Evolutionary conservation across 2,797 vertebrate genomes (phyloP).

Genomic region (Pantherophis alleghaniensis): DNA sequence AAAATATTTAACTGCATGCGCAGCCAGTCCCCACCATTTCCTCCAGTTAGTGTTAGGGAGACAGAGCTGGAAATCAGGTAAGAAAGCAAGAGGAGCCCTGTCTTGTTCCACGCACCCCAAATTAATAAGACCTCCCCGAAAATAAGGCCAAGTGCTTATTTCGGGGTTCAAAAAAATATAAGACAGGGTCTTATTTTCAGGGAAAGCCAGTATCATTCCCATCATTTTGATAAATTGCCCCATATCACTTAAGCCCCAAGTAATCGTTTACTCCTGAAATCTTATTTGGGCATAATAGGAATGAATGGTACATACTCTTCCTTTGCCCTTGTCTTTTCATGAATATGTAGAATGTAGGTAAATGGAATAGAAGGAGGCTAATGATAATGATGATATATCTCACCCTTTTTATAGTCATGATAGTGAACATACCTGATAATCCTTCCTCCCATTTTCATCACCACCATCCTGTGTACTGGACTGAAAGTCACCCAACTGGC

Average conservation of each 20-base stretch:
- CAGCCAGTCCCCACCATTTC: too few relatives aligned
- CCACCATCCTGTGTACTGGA: background rate
- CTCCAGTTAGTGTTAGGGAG: too few relatives aligned
- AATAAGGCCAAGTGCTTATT: too few relatives aligned
- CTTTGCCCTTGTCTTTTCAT: background rate
- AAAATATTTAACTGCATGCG: too few relatives aligned
- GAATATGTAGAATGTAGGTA: background rate
- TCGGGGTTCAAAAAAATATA: too few relatives aligned
- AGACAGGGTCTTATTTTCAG: too few relatives aligned
- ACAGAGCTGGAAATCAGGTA: too few relatives aligned
- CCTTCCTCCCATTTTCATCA: background rate
- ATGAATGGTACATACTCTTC: background rate
- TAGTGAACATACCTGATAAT: background rate
- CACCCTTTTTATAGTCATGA: background rate
- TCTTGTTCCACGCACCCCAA: too few relatives aligned
- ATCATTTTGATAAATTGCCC: background rate
- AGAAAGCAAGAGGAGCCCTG: too few relatives aligned
- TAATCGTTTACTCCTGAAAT: background rate
- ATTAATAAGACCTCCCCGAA: too few relatives aligned
- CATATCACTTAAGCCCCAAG: background rate
- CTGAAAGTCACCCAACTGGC: background rate
- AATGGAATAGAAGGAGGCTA: background rate
- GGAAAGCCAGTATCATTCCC: background rate
- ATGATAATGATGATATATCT: background rate
- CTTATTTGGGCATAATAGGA: background rate